These are phyloP conservation scores for Sturnus vulgaris DNA, from an alignment of 2,113 vertebrate species.

Conservation along the genomic window DNA sequence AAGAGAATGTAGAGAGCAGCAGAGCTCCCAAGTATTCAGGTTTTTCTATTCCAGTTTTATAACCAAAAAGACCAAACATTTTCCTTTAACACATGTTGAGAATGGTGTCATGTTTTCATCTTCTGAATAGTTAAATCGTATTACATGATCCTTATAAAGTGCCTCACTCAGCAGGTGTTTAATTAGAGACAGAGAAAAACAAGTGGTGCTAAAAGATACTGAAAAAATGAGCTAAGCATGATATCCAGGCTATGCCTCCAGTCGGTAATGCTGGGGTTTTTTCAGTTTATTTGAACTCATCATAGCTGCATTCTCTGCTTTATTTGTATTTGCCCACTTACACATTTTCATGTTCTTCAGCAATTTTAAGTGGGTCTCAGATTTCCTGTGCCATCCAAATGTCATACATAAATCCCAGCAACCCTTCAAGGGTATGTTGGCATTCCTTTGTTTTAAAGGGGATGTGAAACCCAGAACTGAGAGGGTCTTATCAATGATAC, in stretches of 20 bases:
- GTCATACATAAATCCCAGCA: not conserved
- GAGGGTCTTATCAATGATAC: not conserved
- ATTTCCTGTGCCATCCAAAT: not conserved
- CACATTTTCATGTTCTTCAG: not conserved
- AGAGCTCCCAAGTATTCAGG: not conserved
- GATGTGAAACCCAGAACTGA: not conserved
- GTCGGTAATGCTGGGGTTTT: not conserved
- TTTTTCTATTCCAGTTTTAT: not conserved
- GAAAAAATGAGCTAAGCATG: not conserved
- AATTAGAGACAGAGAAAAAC: not conserved
- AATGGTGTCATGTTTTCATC: not conserved
- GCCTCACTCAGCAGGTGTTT: not conserved
- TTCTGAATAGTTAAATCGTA: not conserved
- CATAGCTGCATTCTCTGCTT: not conserved
- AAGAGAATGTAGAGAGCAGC: not conserved
- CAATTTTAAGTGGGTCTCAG: not conserved
- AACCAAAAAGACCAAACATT: not conserved
- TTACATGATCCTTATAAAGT: not conserved
- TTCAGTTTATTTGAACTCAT: not conserved
- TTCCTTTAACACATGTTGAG: not conserved
- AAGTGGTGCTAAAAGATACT: not conserved
- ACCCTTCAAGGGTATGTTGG: not conserved
- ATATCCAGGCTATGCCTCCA: not conserved
- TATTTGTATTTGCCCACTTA: not conserved
- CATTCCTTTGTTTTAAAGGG: not conserved